Evolutionary conservation across 2,797 vertebrate genomes (phyloP).

Genomic region (Hydrolagus colliei): DNA sequence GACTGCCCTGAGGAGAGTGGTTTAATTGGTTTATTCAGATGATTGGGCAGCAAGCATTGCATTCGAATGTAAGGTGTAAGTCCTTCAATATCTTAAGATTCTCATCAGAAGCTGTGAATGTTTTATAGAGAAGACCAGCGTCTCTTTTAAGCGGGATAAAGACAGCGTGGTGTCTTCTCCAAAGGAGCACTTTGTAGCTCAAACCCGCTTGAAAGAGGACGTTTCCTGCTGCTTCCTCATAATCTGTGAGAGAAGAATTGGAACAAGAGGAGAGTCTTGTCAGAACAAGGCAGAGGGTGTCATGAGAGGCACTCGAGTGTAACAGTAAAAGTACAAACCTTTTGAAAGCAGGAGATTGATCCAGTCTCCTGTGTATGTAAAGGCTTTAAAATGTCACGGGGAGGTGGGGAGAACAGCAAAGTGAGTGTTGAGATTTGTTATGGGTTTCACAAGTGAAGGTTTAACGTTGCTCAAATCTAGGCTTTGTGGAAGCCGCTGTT

Average conservation of each 20-base stretch:
- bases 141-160: not conserved
- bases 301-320: constrained; percentile 4
- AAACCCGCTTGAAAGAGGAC: constrained; percentile 10
- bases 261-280: not conserved
- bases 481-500: not conserved
- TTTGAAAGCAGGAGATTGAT: not conserved
- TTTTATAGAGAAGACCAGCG: too few relatives aligned
- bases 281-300: not conserved
- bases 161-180: not conserved
- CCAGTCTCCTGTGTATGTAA: not conserved
- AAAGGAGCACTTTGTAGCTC: constrained; percentile 22
- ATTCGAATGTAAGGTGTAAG: too few relatives aligned
- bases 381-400: not conserved
- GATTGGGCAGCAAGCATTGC: too few relatives aligned
- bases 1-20: too few relatives aligned
- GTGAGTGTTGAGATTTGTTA: not conserved
- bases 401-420: not conserved
- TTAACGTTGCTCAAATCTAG: not conserved
- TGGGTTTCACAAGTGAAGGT: constrained; percentile 20
- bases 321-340: constrained; percentile 9
- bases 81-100: too few relatives aligned
- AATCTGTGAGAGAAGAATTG: not conserved
- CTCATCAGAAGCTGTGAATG: too few relatives aligned
- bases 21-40: too few relatives aligned
- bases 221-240: constrained; percentile 23